Conservation (phyloP, 2,797 vertebrate species). For the Numenius phaeopus region DNA sequence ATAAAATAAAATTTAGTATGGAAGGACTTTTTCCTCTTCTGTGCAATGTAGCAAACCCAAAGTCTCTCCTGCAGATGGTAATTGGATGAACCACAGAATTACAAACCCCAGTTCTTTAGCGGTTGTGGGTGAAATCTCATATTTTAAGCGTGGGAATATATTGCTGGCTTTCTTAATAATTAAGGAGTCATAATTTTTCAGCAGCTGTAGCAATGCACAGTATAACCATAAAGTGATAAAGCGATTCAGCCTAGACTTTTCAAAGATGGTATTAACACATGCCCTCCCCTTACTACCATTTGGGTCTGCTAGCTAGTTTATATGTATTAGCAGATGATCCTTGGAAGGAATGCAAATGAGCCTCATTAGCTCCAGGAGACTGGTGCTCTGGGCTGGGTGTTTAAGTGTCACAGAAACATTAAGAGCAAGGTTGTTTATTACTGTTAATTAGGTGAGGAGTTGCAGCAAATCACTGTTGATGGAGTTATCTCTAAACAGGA, state of each 20-base stretch:
- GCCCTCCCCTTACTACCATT: neutral
- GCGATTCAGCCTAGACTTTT: neutral
- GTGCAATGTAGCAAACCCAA: neutral
- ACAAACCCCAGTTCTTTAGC: neutral
- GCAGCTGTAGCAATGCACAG: neutral
- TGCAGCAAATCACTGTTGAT: neutral
- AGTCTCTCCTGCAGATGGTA: neutral
- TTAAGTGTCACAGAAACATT: slow-evolving; percentile 7
- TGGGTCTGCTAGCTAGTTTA: neutral
- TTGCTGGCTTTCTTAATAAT: neutral
- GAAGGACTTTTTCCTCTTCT: neutral
- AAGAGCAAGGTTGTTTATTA: slow-evolving; percentile 9
- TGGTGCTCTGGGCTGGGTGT: neutral
- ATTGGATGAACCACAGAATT: neutral
- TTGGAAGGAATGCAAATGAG: slow-evolving; percentile 34
- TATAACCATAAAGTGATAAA: neutral
- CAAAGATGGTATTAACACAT: neutral
- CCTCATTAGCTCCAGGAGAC: slow-evolving; percentile 31
- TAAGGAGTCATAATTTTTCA: neutral
- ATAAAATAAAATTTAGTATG: neutral
- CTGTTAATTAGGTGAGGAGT: slow-evolving; percentile 34
- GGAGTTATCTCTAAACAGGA: neutral
- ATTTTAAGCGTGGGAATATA: neutral
- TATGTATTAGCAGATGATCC: neutral
- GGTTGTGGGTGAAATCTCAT: neutral